These are phyloP conservation scores for Sarcophaga caerulescens DNA, from an alignment of 2,888 invertebrate species.

Conservation along the genomic window DNA sequence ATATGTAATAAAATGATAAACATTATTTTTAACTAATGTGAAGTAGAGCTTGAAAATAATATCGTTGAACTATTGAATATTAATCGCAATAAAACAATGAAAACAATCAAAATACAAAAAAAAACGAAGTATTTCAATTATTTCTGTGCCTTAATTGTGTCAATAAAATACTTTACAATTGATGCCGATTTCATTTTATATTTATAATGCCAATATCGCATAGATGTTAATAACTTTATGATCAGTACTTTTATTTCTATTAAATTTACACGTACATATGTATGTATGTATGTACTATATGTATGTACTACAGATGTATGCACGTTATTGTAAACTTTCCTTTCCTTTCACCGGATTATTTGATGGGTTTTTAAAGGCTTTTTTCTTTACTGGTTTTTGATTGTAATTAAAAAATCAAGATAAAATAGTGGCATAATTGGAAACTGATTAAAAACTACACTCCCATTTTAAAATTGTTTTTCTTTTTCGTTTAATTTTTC, in stretches of 20 bases:
- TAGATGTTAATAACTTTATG: too few relatives aligned
- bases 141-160: background rate
- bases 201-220: too few relatives aligned
- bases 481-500: background rate
- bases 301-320: background rate
- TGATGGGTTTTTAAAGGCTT: constrained; percentile 10
- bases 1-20: too few relatives aligned
- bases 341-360: background rate
- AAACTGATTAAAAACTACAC: constrained; percentile 70
- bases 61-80: too few relatives aligned
- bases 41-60: background rate
- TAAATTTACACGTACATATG: background rate
- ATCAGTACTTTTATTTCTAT: constrained; percentile 20
- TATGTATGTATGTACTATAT: background rate
- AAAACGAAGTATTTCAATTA: background rate
- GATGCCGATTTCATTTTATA: too few relatives aligned
- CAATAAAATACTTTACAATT: too few relatives aligned
- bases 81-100: too few relatives aligned
- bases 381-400: constrained; percentile 22
- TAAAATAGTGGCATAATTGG: constrained; percentile 69
- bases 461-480: constrained; percentile 53
- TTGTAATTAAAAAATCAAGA: constrained; percentile 69
- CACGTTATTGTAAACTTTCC: background rate
- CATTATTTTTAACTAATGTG: background rate
- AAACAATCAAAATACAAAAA: background rate